Evolutionary conservation across 2,888 invertebrate genomes (phyloP).

Genomic region (Maniola hyperantus): DNA sequence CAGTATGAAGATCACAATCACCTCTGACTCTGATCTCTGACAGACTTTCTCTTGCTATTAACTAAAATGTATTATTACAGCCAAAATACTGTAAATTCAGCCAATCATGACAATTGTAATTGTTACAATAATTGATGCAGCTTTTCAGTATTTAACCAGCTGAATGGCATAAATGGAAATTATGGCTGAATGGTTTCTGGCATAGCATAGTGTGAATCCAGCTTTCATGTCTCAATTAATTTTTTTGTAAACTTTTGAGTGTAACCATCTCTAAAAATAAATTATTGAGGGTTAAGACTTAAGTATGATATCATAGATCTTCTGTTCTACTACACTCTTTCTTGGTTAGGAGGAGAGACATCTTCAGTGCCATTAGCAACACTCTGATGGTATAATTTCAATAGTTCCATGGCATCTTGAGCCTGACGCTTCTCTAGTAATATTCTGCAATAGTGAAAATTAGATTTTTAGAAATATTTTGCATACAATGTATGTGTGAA

Average conservation of each 20-base stretch:
- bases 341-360: slow-evolving; percentile 74
- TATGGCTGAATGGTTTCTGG: neutral
- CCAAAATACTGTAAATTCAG: too few species aligned
- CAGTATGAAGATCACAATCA: too few species aligned
- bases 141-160: too few species aligned
- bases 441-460: slow-evolving; percentile 73
- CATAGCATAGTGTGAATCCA: neutral
- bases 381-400: slow-evolving; percentile 87
- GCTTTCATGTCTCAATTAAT: slow-evolving; percentile 7
- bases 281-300: slow-evolving; percentile 68
- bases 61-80: too few species aligned
- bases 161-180: too few species aligned
- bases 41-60: too few species aligned
- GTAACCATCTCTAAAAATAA: slow-evolving; percentile 69
- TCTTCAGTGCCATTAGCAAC: slow-evolving; percentile 77
- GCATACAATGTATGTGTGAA: too few species aligned
- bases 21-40: too few species aligned
- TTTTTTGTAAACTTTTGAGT: slow-evolving; percentile 81
- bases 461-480: neutral
- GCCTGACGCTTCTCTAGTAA: slow-evolving; percentile 92
- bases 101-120: too few species aligned
- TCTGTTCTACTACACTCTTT: slow-evolving; percentile 67
- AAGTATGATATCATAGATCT: slow-evolving; percentile 45
- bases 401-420: slow-evolving; percentile 92
- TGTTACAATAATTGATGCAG: too few species aligned